Base-by-base conservation (phyloP, 2,113 vertebrate species). In the Macrotis lagotis region DNA sequence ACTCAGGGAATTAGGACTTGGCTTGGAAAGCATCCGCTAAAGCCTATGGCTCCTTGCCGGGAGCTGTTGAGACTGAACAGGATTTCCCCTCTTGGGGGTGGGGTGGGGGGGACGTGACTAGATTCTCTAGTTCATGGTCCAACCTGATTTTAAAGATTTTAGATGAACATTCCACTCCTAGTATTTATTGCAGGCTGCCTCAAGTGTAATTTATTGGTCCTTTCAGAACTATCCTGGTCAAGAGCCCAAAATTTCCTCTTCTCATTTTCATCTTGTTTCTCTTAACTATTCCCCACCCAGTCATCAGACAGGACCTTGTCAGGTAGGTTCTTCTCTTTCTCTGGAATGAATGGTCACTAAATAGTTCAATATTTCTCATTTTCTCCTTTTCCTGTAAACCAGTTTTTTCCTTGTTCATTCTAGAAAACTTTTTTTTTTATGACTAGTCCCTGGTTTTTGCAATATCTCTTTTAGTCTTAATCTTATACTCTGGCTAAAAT, bases 51-150 rank as follows among this genome's bases (percentile, higher is more conserved):
- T 50, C 48, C 14, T 48, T 50, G 47, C 89, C 28, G 66, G 89
- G 9, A 48, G 22, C 44, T 83, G 66, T 16, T 83, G 66, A 83
- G 19, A 44, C 48, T 90, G 89, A 31, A 48, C 48, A 90, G 89
- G 89, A 90, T 90, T 90, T 90, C 47, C 89, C 89, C 48, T 90
- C n/a, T n/a, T n/a, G n/a, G n/a, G n/a, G n/a, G n/a, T n/a, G n/a
- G n/a, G n/a, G n/a, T n/a, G n/a, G n/a, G n/a, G n/a, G n/a, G n/a
- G n/a, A n/a, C n/a, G n/a, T n/a, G n/a, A n/a, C n/a, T 90, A 28
- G 47, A 31, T 9, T 89, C 24, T 47, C 47, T 26, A 49, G 48
- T 89, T 89, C 47, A 14, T 90, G 48, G 14, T 48, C 89, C 89
- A 48, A 50, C 48, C 89, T 48, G 89, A 50, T 90, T 49, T 90